Evolutionary conservation across 2,113 vertebrate species (phyloP), one percentile per base, ranked within the genome.

Genomic region (Acrocephalus arundinaceus): DNA sequence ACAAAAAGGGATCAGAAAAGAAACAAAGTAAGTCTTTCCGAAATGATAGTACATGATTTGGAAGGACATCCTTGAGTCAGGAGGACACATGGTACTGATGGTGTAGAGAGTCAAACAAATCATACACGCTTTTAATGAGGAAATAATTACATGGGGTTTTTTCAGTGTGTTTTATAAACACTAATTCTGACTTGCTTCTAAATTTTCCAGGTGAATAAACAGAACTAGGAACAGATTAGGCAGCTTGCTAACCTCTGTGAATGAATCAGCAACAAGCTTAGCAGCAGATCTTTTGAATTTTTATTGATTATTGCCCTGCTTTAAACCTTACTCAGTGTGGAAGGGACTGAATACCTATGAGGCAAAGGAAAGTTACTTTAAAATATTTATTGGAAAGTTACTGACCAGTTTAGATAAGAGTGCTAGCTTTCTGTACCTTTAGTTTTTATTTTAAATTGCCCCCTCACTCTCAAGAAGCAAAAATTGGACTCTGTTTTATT

Each of bases 201-300:
- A 78, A 85, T 87, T 92, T 95, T 84, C 73, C 81, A 92, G 61
- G 8, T 92, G 74, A 82, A 68, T 75, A 94, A 94, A 94, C 70
- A 68, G 73, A 94, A 52, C 31, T 78, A 82, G 70, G 30, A 90
- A 67, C 21, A 68, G 73, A 89, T 91, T 39, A 84, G 81, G 39
- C 27, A 83, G 41, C 11, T 88, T 93, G 18, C 51, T 90, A 67
- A 71, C 43, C 15, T 80, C 10, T 8, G 13, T 51, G 63, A 77
- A 14, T 17, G 79, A 75, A 52, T 71, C 43, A 81, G 82, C 61
- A 77, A 59, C 57, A 92, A 70, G 41, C 23, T 77, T 63, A 83
- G 55, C 57, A 77, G 55, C 24, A 85, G 31, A 2, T 58, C 31
- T 31, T 55, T 65, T 19, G 21, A 51, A 45, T 58, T 37, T 71